Conservation (phyloP, 2,797 vertebrate species). For the Lateolabrax maculatus region DNA sequence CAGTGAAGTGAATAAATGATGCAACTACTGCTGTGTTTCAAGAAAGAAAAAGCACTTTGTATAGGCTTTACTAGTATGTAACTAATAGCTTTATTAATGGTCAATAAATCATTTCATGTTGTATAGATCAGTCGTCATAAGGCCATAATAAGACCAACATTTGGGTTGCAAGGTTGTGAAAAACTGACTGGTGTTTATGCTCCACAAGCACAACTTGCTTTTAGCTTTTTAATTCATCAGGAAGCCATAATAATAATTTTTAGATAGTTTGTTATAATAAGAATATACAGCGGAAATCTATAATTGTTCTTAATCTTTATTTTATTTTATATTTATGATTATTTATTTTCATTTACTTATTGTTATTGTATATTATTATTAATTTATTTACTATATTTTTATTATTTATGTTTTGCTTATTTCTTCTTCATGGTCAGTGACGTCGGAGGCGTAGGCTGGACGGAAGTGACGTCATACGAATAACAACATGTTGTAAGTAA, state of each 20-base stretch:
- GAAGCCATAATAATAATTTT: neutral
- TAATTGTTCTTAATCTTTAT: too few relatives aligned
- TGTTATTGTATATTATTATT: neutral
- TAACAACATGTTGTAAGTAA: conserved; percentile 4
- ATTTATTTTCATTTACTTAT: too few relatives aligned
- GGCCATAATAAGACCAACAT: neutral
- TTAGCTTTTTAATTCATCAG: neutral
- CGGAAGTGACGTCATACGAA: conserved; percentile 76
- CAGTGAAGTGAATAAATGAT: neutral
- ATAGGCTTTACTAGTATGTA: neutral
- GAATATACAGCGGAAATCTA: too few relatives aligned
- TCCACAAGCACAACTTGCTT: neutral
- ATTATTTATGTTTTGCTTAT: too few relatives aligned
- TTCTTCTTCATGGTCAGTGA: neutral
- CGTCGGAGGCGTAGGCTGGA: neutral
- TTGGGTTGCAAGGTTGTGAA: neutral
- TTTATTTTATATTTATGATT: neutral
- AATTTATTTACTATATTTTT: too few relatives aligned
- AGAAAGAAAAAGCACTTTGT: neutral
- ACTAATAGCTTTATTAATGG: neutral
- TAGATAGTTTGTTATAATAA: too few relatives aligned
- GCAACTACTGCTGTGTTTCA: neutral
- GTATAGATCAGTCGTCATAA: neutral
- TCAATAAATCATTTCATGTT: neutral
- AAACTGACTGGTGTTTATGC: neutral